Base-by-base conservation (phyloP, 2,113 vertebrate genomes). In the Urocolius indicus region DNA sequence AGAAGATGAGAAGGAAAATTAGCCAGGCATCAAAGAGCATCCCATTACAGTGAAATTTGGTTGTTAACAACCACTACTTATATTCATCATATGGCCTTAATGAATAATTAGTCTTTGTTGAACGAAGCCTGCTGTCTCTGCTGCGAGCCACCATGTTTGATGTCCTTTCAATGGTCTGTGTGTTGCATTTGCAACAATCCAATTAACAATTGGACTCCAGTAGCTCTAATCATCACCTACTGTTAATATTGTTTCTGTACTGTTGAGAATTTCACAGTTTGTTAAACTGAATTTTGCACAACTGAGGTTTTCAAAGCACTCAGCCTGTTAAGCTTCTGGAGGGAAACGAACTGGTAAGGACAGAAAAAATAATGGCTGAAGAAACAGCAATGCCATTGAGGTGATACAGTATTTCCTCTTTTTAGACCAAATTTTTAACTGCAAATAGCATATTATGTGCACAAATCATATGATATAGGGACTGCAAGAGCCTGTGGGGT, bases 31-130 rank as follows among this genome's bases (percentile, higher is more conserved):
- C 90, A 87, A 95, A 77, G 58, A 94, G 26, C 27, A 94, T 51
- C 62, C 82, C 71, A 67, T 84, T 77, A 89, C 61, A 89, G 9
- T 38, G 48, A 93, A 95, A 96, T 85, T 74, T 71, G 87, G 87
- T 82, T 82, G 82, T 93, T 95, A 93, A 96, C 8, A 17, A 75
- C 66, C 0, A 0, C 66, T 93, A 74, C 43, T 97, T 92, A 91
- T 6, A 91, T 75, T 62, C 73, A 74, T 97, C 96, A 74, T 90
- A 91, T 71, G 86, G 58, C 48, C 76, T 88, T 94, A 96, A 96
- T 92, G 96, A 95, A 90, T 54, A 58, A 95, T 97, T 82, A 93
- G 61, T 97, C 95, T 95, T 96, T 95, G 95, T 90, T 95, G 74
- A 91, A 87, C 95, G 74, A 91, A 87, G 58, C 79, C 66, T 78